Evolutionary conservation across 2,888 invertebrate genomes (phyloP).

Genomic region (Campopleginae sp.): DNA sequence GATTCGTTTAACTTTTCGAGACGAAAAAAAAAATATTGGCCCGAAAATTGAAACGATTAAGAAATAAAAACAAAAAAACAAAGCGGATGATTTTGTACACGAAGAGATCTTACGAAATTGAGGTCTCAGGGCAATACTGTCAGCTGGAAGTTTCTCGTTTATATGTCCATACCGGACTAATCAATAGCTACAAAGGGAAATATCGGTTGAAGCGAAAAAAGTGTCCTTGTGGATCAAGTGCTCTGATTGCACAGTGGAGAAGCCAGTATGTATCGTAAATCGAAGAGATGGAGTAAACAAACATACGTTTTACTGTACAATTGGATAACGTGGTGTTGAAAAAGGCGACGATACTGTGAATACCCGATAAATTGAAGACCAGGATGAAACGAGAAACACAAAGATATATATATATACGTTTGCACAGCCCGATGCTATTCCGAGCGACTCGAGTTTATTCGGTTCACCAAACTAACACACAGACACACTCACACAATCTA

Average conservation of each 20-base stretch:
- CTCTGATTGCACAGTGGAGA: constrained; percentile 52
- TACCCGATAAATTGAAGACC: constrained; percentile 72
- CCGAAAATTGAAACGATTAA: neutral
- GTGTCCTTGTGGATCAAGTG: constrained; percentile 9
- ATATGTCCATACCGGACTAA: neutral
- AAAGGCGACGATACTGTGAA: constrained; percentile 68
- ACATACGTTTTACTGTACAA: constrained; percentile 37
- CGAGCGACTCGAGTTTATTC: constrained; percentile 31
- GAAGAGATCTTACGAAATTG: neutral
- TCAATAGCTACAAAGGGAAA: neutral
- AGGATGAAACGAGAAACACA: constrained; percentile 40
- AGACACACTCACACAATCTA: neutral
- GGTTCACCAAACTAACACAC: constrained; percentile 42
- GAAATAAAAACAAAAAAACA: neutral
- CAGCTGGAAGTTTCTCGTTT: constrained; percentile 2
- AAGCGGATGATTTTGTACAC: neutral
- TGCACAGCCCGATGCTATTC: constrained; percentile 16
- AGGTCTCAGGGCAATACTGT: too few species aligned
- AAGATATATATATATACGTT: constrained; percentile 3
- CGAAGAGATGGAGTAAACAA: constrained; percentile 26
- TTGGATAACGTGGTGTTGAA: constrained; percentile 68
- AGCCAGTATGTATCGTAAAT: constrained; percentile 31
- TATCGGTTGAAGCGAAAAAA: constrained; percentile 16
- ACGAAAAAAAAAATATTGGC: neutral
- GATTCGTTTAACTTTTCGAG: too few species aligned